These are phyloP conservation scores for Polydrusus cervinus DNA, from an alignment of 2,888 invertebrate species.

Conservation along the genomic window DNA sequence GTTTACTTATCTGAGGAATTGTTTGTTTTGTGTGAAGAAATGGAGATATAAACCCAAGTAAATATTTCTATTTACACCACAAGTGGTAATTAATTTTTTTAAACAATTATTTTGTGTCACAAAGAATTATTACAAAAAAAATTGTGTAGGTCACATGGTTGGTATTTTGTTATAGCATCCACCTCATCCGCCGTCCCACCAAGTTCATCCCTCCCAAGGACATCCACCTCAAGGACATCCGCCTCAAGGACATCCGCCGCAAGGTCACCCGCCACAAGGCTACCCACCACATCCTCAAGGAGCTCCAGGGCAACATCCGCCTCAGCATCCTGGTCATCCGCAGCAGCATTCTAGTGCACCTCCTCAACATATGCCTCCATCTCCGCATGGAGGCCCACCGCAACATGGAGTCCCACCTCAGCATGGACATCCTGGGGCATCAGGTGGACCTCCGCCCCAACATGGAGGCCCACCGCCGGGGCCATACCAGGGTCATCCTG, in stretches of 20 bases:
- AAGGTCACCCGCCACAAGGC: conserved; percentile 30
- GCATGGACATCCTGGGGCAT: conserved; percentile 35
- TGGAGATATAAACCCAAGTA: too few species aligned
- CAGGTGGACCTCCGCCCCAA: conserved; percentile 56
- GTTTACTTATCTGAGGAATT: too few species aligned
- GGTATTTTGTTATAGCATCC: conserved; percentile 38
- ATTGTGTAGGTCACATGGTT: too few species aligned
- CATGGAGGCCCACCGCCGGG: conserved; percentile 37
- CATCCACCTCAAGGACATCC: conserved; percentile 44
- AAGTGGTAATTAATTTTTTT: too few species aligned
- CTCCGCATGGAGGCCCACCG: conserved; percentile 51
- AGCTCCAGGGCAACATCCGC: conserved; percentile 69
- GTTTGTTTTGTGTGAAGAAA: too few species aligned
- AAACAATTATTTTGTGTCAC: too few species aligned
- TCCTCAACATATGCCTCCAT: conserved; percentile 58
- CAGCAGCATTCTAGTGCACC: conserved; percentile 46
- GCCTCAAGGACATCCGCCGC: conserved; percentile 54
- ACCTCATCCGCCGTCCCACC: conserved; percentile 12
- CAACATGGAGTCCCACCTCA: conserved; percentile 41
- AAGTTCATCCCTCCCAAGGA: conserved; percentile 49
- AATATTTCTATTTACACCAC: too few species aligned
- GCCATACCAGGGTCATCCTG: conserved; percentile 64
- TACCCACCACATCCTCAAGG: conserved; percentile 58
- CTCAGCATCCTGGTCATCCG: conserved; percentile 61
- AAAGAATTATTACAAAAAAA: too few species aligned